Evolutionary conservation across 2,888 invertebrate species (phyloP), one percentile per base, ranked within the genome.

Genomic region (Cryptus viduatorius): DNA sequence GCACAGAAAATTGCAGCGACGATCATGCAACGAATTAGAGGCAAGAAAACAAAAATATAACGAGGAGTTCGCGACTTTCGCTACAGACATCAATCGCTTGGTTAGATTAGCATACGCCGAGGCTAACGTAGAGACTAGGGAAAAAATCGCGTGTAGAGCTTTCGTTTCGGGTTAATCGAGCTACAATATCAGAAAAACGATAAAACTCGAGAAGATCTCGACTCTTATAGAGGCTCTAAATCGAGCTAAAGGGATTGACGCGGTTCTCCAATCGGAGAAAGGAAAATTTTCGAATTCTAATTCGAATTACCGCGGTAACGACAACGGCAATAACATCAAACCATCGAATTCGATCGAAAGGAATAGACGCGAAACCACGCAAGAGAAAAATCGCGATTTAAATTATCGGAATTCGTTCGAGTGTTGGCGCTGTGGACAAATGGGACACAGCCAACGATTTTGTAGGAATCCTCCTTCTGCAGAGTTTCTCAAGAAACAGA

Each of bases 361-460:
- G 7, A 37, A 2, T 29, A 14, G 14, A 14, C 3, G 1, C n/a
- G n/a, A 50, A 29, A 29, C 37, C 14, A 14, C 50, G 2, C n/a
- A n/a, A 1, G n/a, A 50, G 29, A 29, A 7, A 12, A 50, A 19
- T 19, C 12, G 68, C 50, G 12, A 29, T 5, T 24, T n/a, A 14
- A 31, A 48, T 19, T n/a, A 37, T 37, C 48, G 50, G 14, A 14
- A 10, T 46, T 44, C 44, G 3, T 16, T 53, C 1, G 72, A 59
- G 14, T 72, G 72, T 44, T 59, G 72, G 72, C 42, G 3, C 8
- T 72, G 72, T 29, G 72, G 72, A 5, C n/a, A 72, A 56, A 44
- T 14, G 7, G 46, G 72, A 1, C 59, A 72, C 24, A 44, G 14
- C 4, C 37, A 59, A 59, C 42, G 72, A 8, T 42, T 24, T 14